These are phyloP conservation scores for Brenthis daphne DNA, from an alignment of 2,888 invertebrate genomes.

Conservation along the genomic window DNA sequence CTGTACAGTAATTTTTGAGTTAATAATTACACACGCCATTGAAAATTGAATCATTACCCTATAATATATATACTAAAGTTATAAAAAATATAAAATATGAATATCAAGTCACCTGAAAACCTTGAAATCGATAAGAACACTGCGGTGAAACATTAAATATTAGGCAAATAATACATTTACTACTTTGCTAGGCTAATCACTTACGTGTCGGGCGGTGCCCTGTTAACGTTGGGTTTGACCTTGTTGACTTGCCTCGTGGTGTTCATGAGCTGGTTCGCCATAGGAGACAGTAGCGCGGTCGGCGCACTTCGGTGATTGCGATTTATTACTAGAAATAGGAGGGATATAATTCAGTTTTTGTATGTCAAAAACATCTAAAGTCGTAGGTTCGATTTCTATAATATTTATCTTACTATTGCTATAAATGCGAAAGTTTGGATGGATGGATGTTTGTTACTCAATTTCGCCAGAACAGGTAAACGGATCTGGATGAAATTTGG, in stretches of 20 bases:
- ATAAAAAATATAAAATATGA: constrained; percentile 14
- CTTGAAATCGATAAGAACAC: background rate
- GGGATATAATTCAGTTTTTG: background rate
- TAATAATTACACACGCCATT: no score
- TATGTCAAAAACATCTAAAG: background rate
- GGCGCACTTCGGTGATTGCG: constrained; percentile 89
- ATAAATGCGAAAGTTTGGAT: background rate
- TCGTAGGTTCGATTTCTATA: background rate
- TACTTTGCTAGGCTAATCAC: constrained; percentile 46
- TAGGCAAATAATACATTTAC: constrained; percentile 7
- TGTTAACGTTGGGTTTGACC: constrained; percentile 93
- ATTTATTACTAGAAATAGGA: constrained; percentile 84
- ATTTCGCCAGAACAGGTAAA: no score
- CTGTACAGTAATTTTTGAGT: no score
- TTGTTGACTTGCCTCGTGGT: constrained; percentile 94
- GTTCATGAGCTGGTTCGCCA: constrained; percentile 86
- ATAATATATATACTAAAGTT: constrained; percentile 1
- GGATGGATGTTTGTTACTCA: background rate
- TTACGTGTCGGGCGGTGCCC: constrained; percentile 88
- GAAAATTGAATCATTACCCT: no score
- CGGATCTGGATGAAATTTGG: no score
- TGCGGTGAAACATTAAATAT: constrained; percentile 1
- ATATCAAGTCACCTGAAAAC: constrained; percentile 8
- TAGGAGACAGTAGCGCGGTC: constrained; percentile 84
- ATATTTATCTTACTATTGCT: background rate